phyloP scores from a whole-genome alignment of 2,797 vertebrate species.

The Galagoides demidoff region DNA sequence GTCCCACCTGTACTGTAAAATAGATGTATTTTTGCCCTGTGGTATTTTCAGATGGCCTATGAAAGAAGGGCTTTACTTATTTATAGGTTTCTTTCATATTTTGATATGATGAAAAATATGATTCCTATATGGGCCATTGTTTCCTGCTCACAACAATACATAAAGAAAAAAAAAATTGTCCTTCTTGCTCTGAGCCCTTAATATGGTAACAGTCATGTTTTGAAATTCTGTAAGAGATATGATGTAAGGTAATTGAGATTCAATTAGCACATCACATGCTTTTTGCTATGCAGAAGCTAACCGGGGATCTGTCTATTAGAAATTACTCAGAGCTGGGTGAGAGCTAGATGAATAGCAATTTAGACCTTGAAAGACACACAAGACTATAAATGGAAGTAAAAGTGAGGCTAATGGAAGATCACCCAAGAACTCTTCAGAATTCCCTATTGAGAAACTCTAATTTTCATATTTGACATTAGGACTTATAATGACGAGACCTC shows the following conservation, averaged over 20 bases:
- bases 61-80: background rate
- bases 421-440: slow-evolving; percentile 81
- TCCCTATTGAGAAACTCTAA: slow-evolving; percentile 78
- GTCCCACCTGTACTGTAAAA: background rate
- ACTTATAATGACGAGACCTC: slow-evolving; percentile 70
- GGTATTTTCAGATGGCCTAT: background rate
- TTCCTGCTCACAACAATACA: background rate
- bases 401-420: slow-evolving; percentile 80
- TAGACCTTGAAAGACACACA: slow-evolving; percentile 77
- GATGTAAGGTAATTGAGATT: slow-evolving; percentile 80
- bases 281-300: slow-evolving; percentile 76
- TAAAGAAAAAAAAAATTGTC: slow-evolving; percentile 34
- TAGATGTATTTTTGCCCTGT: background rate
- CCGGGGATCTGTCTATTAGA: slow-evolving; percentile 75
- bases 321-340: slow-evolving; percentile 77
- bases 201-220: slow-evolving; percentile 63
- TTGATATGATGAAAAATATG: background rate
- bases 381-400: slow-evolving; percentile 80
- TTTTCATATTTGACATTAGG: slow-evolving; percentile 79
- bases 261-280: slow-evolving; percentile 73
- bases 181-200: slow-evolving; percentile 42
- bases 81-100: slow-evolving; percentile 32
- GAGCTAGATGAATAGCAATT: slow-evolving; percentile 78
- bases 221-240: slow-evolving; percentile 76
- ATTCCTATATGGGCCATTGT: background rate